Evolutionary conservation across 2,113 vertebrate species (phyloP), one percentile per base, ranked within the genome.

Genomic region (Cephalopholis sonnerati): DNA sequence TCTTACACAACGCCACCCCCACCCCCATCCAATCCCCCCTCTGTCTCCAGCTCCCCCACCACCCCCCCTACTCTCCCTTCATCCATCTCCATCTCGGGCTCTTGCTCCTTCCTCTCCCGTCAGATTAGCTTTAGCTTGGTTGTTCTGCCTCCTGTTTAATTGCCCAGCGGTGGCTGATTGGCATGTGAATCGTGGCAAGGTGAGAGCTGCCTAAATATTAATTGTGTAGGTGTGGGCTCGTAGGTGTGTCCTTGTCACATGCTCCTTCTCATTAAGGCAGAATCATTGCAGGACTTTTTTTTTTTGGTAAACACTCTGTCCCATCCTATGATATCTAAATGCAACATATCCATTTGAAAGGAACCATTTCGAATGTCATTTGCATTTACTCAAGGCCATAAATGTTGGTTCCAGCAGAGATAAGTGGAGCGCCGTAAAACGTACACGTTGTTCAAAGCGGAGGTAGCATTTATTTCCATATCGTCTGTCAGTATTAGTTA

Each of bases 161-260:
- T 91, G 89, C 87, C 82, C 51, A 3, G 65, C 27, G 10, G 71
- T 78, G 48, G 76, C 83, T 91, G 91, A 95, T 81, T 90, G 90
- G 84, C 91, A 89, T 89, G 88, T 83, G 85, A 91, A 94, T 92
- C 24, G 22, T 71, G 41, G 63, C 59, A 1, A 32, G 79, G 80
- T 87, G 88, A 85, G 69, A 78, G 65, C 71, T 50, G 77, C 78
- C 73, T n/a, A 68, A 85, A 93, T 93, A 91, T 90, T 90, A 91
- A 93, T 88, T 83, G 57, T 65, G 79, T 86, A 73, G 77, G 84
- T 87, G 80, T 76, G 74, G 20, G 67, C 5, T 24, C n/a, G 71
- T 69, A 83, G 76, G 68, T 85, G 76, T 73, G 68, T 79, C 80
- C 22, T 29, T n/a, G 24, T 88, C 77, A 83, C 77, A 75, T 82